Base-by-base conservation (phyloP, 1,140 invertebrate species). In the Hormaphis cornu region DNA sequence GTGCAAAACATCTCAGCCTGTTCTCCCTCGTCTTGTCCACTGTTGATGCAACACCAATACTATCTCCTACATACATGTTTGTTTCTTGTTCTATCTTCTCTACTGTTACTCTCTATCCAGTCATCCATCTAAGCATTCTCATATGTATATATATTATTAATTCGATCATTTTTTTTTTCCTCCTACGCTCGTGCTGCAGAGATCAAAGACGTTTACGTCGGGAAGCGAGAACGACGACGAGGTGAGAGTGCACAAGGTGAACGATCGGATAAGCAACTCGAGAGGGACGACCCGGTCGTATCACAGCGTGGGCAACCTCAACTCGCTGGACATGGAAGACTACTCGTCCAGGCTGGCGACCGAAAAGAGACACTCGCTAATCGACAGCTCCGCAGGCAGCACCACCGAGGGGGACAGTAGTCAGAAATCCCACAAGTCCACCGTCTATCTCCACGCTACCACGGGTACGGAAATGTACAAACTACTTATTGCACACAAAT, bases 361-460 rank as follows among this genome's bases (percentile, higher is more conserved):
- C 75, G 74, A 77, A 22, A 58, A 66, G 52, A 69, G 50, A 30
- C 66, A 72, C 42, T 53, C 40, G 16, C 40, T 69, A 20, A 54
- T 54, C 1, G 72, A 73, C 30, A 73, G 72, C 35, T 81, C 80
- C 7, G 79, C 79, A 28, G 80, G 80, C 72, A 81, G 80, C 71
- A 81, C 79, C 20, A 89, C 88, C 4, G 87, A 89, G 75, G 88
- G 87, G 9, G 88, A 89, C 73, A 89, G 87, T 72, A 89, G 87
- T 73, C 83, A 88, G 74, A 84, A 87, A 73, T 89, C 87, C 22
- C 88, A 89, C 74, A 82, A 87, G 74, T 89, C 87, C 72, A 85
- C 89, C 2, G 88, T 90, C 9, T 90, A 89, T 76, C 78, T 90
- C 40, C 89, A 90, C 75, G 88, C 88, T 46, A 87, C 88, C 26